Base-by-base conservation (phyloP, 1,140 invertebrate species). In the Cyrtorhinus lividipennis region DNA sequence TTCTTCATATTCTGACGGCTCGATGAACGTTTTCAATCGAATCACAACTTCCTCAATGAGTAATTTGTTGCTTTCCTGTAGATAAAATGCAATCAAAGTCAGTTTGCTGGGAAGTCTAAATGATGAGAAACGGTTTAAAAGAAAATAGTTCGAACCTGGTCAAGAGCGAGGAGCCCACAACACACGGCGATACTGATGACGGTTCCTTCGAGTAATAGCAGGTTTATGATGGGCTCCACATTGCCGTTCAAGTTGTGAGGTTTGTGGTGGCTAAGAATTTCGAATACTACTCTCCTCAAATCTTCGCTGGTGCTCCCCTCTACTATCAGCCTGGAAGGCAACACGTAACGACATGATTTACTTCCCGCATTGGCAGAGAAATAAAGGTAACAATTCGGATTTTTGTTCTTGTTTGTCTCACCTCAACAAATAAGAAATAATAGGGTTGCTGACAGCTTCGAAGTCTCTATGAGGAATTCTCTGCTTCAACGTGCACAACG, bases 381-480 rank as follows among this genome's bases (percentile, higher is more conserved):
- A n/a, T n/a, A n/a, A n/a, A n/a, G n/a, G n/a, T n/a, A n/a, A n/a
- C n/a, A n/a, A n/a, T n/a, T n/a, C n/a, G n/a, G n/a, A n/a, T n/a
- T n/a, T n/a, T n/a, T n/a, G n/a, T n/a, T n/a, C n/a, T n/a, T n/a
- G n/a, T n/a, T n/a, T n/a, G n/a, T n/a, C n/a, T n/a, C 24, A 64
- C 23, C 26, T 45, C 12, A 64, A 59, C 5, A 64, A 56, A 24
- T 24, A 27, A 23, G 61, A 58, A 12, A 65, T 12, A 5, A 48
- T 53, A 18, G 45, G 53, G 25, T 61, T 65, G 38, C 60, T 25
- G 24, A 58, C 61, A n/a, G 53, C 22, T 65, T 62, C 53, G 57
- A 65, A 65, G 20, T 65, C 56, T 12, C 20, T 18, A 8, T 30
- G 22, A 1, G 44, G 1, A 3, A 65, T 44, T 38, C 56, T 58